A percentile compares a stretch with the other conserved stretches of the same genome.
phyloP scores from a whole-genome alignment of 2,797 vertebrate species.

The Furcifer pardalis region DNA sequence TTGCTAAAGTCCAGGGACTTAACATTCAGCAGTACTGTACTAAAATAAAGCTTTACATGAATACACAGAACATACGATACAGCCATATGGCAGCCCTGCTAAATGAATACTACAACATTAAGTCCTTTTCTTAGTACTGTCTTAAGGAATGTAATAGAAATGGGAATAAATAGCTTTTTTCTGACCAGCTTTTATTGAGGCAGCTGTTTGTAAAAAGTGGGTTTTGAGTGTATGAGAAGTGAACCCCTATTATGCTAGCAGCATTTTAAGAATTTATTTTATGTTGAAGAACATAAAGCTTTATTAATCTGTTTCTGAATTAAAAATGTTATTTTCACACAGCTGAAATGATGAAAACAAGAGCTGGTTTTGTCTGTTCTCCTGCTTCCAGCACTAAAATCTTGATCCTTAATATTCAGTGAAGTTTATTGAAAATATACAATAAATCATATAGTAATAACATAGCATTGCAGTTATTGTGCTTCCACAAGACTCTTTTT shows the following conservation, averaged over 20 bases:
- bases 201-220: conserved; percentile 63
- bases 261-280: conserved; percentile 31
- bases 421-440: conserved; percentile 56
- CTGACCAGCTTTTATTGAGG: conserved; percentile 53
- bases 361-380: conserved; percentile 29
- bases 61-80: conserved; percentile 42
- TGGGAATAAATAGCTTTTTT: conserved; percentile 45
- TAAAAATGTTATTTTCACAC: conserved; percentile 56
- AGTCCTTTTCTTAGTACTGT: conserved; percentile 49
- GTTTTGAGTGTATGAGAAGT: conserved; percentile 40
- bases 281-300: conserved; percentile 10
- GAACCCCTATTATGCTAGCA: conserved; percentile 34
- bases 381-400: conserved; percentile 37
- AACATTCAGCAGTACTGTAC: conserved; percentile 48
- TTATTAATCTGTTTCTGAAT: conserved; percentile 36
- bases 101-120: conserved; percentile 37
- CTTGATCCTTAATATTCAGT: conserved; percentile 57
- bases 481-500: conserved; percentile 54
- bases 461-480: conserved; percentile 46
- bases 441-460: conserved; percentile 54
- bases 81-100: conserved; percentile 42
- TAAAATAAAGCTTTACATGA: conserved; percentile 33
- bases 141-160: conserved; percentile 57
- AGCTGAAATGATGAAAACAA: conserved; percentile 60
- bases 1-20: conserved; percentile 53